Evolutionary conservation across 2,888 invertebrate species (phyloP).

Genomic region (Cheilosia vulpina): DNA sequence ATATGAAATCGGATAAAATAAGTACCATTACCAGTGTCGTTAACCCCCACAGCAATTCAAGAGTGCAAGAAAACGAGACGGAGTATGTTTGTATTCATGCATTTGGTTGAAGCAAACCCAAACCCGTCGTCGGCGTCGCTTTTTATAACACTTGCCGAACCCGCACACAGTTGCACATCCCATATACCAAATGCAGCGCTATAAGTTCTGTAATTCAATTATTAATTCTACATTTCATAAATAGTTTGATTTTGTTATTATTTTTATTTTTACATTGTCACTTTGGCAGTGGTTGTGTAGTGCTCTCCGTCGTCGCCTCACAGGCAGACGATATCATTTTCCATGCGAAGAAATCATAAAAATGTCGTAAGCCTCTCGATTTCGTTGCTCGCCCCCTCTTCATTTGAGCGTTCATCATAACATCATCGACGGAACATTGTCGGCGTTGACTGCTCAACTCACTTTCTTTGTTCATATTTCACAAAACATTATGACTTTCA

Average conservation of each 20-base stretch:
- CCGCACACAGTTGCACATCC: neutral
- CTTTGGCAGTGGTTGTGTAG: neutral
- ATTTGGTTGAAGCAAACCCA: neutral
- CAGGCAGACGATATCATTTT: conserved; percentile 66
- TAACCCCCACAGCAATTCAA: conserved; percentile 5
- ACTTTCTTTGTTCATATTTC: conserved; percentile 69
- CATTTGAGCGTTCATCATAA: conserved; percentile 39
- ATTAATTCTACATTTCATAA: conserved; percentile 74
- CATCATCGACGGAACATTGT: conserved; percentile 26
- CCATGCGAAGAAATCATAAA: conserved; percentile 76
- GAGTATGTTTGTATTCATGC: neutral
- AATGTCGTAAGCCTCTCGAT: conserved; percentile 77
- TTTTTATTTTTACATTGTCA: conserved; percentile 50
- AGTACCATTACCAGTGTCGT: conserved; percentile 13
- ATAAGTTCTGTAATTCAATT: conserved; percentile 73
- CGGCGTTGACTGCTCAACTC: conserved; percentile 13
- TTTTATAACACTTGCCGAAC: conserved; percentile 18
- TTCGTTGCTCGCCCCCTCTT: conserved; percentile 49
- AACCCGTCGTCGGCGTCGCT: conserved; percentile 2
- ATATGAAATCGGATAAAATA: conserved; percentile 33
- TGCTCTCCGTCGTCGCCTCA: conserved; percentile 10
- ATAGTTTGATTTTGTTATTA: conserved; percentile 76
- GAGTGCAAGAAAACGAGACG: conserved; percentile 4
- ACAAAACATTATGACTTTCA: conserved; percentile 57
- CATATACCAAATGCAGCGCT: conserved; percentile 12